Evolutionary conservation across 2,113 vertebrate species (phyloP).

Genomic region (Pteronura brasiliensis): DNA sequence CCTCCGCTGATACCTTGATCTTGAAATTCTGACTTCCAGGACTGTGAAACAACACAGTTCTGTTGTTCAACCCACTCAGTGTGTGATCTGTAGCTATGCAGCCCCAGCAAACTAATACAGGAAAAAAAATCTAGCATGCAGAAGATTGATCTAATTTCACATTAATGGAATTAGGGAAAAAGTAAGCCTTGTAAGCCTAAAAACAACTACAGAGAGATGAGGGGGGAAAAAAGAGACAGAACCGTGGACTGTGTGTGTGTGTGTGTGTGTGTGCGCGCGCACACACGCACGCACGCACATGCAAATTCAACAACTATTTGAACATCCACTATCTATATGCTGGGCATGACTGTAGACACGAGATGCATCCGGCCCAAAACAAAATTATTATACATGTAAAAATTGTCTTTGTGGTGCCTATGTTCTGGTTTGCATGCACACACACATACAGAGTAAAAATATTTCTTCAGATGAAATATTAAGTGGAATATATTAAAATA

Average conservation of each 20-base stretch:
- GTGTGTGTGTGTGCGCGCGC: accelerated
- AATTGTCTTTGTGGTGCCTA: not conserved
- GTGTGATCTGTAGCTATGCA: not conserved
- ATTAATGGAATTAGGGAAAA: not conserved
- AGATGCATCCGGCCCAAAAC: not conserved
- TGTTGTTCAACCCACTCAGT: not conserved
- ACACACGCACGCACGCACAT: accelerated
- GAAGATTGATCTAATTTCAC: not conserved
- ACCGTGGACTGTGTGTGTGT: accelerated
- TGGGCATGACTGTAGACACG: not conserved
- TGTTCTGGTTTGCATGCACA: not conserved
- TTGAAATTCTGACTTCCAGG: not conserved
- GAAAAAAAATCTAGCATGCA: not conserved
- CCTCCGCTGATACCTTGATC: not conserved
- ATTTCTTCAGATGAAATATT: not conserved
- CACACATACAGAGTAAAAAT: not conserved
- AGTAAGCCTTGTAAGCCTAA: not conserved
- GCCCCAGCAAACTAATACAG: not conserved
- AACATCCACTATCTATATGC: not conserved
- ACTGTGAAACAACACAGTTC: not conserved
- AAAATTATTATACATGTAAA: not conserved
- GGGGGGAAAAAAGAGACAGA: not conserved
- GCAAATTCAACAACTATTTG: not conserved
- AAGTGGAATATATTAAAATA: not conserved
- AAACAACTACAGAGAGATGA: not conserved